Evolutionary conservation across 2,797 vertebrate genomes (phyloP).

Genomic region (Myotis findleyi): DNA sequence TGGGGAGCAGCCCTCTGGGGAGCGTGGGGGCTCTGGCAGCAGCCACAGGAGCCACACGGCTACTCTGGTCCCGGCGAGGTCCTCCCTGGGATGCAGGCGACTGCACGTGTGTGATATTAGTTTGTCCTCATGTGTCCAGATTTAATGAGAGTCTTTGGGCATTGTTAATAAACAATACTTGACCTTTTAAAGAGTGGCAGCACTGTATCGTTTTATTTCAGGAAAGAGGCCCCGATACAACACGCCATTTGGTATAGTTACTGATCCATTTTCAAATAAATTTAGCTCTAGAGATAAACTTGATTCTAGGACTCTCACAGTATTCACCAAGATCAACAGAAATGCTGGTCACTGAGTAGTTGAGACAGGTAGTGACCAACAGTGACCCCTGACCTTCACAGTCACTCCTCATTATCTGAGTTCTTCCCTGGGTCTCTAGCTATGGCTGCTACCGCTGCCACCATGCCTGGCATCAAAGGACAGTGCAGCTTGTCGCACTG

Average conservation of each 20-base stretch:
- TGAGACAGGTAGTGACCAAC: neutral
- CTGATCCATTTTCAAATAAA: conserved; percentile 38
- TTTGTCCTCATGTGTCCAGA: neutral
- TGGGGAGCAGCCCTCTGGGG: neutral
- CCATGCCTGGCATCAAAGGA: neutral
- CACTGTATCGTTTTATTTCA: neutral
- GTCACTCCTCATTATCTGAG: neutral
- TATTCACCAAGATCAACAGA: neutral
- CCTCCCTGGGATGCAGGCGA: neutral
- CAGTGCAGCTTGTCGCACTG: neutral
- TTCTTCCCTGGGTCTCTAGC: neutral
- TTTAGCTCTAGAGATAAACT: conserved; percentile 35
- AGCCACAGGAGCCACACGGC: neutral
- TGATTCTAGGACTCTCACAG: neutral
- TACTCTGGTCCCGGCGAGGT: neutral
- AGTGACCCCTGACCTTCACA: neutral
- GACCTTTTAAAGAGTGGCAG: conserved; percentile 54
- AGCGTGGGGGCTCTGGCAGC: neutral
- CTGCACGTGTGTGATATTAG: neutral
- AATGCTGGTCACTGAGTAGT: neutral
- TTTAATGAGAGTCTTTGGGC: conserved; percentile 53
- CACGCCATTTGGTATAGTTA: neutral
- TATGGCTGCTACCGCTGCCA: accelerated
- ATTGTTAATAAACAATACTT: conserved; percentile 45
- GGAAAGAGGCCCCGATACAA: neutral